Base-by-base conservation (phyloP, 2,113 vertebrate species). In the Leptobrachium leishanense region DNA sequence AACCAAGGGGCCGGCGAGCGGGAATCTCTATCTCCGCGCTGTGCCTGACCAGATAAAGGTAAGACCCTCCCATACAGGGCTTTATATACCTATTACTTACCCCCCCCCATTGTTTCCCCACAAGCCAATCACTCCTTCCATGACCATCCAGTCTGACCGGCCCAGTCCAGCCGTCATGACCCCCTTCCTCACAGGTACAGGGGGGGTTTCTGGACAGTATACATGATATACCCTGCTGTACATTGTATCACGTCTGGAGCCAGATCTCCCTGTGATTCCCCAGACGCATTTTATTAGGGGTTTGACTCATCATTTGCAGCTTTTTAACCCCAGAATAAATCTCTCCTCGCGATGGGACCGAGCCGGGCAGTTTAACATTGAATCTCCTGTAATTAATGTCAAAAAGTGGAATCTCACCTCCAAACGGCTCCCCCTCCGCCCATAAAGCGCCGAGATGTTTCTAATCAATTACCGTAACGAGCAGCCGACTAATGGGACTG, bases 381-480 rank as follows among this genome's bases (percentile, higher is more conserved):
- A 43, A 68, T 50, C 20, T 62, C 39, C 7, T 68, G 59, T 15
- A 57, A 68, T 80, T 57, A 74, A 72, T n/a, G n/a, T 55, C 53
- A 59, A 12, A 6, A 80, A 80, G 64, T 73, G 64, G n/a, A 44
- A 68, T 41, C 8, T 39, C 77, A 67, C 71, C 63, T 15, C 20
- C 7, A 66, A 74, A 65, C 20, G 11, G 71, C 63, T 74, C 77
- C 71, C 77, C 77, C 71, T 11, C 9, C 54, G 77, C 42, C 77
- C 41, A 80, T 80, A 74, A 78, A 80, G 72, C 42, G 63, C 68
- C 63, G n/a, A 68, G 46, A 11, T 62, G 0, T 5, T 74, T 74
- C 57, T 74, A 67, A 80, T 80, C 70, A 74, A 68, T 80, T 80
- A 68, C n/a, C 5, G 39, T 74, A 80, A 80, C 74, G 64, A 71